Percentiles rank a stretch among this genome's conserved stretches.
Evolutionary conservation across 2,113 vertebrate genomes (phyloP).

Genomic region (Microtus pennsylvanicus): DNA sequence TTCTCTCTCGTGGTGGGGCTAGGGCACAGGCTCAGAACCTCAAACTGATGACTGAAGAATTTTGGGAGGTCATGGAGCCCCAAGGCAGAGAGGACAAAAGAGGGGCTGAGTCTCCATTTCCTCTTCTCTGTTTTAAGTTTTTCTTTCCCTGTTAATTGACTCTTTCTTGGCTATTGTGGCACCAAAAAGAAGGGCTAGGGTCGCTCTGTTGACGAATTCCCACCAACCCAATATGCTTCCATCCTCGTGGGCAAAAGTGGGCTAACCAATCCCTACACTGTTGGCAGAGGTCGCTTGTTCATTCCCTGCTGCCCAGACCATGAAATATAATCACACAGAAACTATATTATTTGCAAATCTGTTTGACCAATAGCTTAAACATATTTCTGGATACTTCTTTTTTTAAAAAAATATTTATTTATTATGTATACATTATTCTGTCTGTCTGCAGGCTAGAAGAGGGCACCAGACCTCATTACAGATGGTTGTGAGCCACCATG

Average conservation of each 20-base stretch:
- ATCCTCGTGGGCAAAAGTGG: neutral
- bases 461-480: no score
- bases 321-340: no score
- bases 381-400: no score
- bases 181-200: neutral
- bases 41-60: neutral
- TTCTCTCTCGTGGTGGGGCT: neutral
- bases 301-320: no score
- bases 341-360: no score
- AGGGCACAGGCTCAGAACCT: neutral
- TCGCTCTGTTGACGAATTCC: neutral
- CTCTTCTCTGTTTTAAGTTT: neutral
- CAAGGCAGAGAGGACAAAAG: neutral
- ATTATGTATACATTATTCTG: no score
- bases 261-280: neutral
- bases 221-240: neutral
- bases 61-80: neutral
- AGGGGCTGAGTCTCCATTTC: neutral
- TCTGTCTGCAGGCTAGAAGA: no score
- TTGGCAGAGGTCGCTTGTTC: no score
- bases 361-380: no score
- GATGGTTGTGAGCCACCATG: no score
- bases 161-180: neutral
- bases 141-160: neutral
- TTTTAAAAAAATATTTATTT: no score